phyloP scores from a whole-genome alignment of 2,113 vertebrate species.

The Apodemus speciosus region DNA sequence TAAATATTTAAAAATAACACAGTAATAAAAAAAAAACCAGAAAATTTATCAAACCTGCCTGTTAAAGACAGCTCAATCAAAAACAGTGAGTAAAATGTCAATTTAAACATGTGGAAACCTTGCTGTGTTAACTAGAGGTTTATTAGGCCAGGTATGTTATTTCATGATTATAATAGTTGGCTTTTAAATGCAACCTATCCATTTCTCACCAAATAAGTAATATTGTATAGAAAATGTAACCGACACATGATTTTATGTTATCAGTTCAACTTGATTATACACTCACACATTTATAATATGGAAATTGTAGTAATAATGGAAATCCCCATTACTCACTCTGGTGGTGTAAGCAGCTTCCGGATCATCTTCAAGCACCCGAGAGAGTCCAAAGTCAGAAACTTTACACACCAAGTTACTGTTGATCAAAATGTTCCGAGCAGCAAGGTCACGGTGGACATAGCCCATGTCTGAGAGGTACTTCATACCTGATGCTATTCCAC shows the following conservation, averaged over 20 bases:
- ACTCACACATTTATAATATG: neutral
- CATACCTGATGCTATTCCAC: slow-evolving; percentile 93
- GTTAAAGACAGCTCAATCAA: neutral
- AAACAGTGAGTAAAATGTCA: neutral
- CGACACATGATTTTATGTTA: neutral
- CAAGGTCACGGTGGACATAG: slow-evolving; percentile 92
- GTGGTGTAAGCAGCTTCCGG: slow-evolving; percentile 91
- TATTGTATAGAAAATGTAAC: neutral
- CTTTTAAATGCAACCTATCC: neutral
- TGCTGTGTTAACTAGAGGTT: neutral
- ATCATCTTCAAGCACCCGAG: slow-evolving; percentile 94
- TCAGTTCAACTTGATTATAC: neutral
- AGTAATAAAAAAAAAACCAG: neutral
- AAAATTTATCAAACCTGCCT: neutral
- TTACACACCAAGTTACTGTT: slow-evolving; percentile 97
- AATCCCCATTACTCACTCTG: slow-evolving; percentile 82
- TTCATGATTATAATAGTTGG: neutral
- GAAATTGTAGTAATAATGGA: neutral
- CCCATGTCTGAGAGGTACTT: slow-evolving; percentile 94
- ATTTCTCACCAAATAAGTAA: neutral
- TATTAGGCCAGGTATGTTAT: neutral
- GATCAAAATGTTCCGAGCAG: slow-evolving; percentile 95
- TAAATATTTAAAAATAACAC: neutral
- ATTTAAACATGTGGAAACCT: neutral
- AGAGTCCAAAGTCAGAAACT: slow-evolving; percentile 97